phyloP scores from a whole-genome alignment of 2,797 vertebrate species.

The Pitangus sulphuratus region DNA sequence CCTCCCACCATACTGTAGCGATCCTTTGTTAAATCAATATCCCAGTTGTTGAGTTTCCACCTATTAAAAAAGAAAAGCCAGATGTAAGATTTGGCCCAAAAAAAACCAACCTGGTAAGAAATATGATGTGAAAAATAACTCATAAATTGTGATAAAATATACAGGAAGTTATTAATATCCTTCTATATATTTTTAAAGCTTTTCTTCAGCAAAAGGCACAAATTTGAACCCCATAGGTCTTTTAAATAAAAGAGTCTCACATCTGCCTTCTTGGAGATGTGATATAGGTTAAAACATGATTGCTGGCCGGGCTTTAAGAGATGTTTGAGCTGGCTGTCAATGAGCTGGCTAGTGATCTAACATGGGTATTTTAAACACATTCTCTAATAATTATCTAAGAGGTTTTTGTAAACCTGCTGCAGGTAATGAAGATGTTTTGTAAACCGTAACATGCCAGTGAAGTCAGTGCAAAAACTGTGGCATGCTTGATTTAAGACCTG shows the following conservation, averaged over 20 bases:
- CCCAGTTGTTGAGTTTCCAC: conserved; percentile 86
- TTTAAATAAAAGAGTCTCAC: not conserved
- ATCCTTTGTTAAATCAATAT: conserved; percentile 82
- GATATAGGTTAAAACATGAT: not conserved
- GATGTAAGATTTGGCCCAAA: not conserved
- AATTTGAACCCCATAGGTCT: not conserved
- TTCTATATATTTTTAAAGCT: not conserved
- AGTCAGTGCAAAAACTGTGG: not conserved
- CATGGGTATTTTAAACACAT: not conserved
- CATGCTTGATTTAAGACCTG: not conserved
- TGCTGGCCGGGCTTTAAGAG: not conserved
- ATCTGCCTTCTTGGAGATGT: not conserved
- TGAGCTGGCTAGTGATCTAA: not conserved
- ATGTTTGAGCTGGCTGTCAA: not conserved
- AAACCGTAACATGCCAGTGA: not conserved
- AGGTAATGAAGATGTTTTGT: not conserved
- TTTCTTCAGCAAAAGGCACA: not conserved
- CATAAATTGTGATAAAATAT: not conserved
- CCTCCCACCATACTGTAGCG: conserved; percentile 89
- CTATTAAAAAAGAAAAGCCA: conserved; percentile 73
- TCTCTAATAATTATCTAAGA: not conserved
- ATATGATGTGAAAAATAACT: not conserved
- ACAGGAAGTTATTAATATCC: not conserved
- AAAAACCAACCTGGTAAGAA: not conserved
- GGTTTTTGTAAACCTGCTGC: not conserved